Conservation (phyloP, 2,113 vertebrate species). For the Pavo muticus region DNA sequence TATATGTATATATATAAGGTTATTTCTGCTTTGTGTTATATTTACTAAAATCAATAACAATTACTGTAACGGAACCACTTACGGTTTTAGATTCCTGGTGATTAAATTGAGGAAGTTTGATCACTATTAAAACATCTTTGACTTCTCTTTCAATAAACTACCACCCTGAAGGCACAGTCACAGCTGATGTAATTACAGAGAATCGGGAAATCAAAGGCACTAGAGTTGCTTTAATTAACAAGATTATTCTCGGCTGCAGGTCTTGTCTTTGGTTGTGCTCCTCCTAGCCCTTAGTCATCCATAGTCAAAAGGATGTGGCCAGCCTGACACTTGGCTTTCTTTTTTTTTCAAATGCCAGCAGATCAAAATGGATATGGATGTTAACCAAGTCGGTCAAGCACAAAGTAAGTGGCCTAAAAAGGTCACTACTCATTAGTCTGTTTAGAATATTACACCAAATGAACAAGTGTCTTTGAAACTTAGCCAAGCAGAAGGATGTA, state of each 20-base stretch:
- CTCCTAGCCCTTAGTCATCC: background rate
- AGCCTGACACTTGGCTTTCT: background rate
- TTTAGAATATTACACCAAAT: background rate
- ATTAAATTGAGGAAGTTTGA: background rate
- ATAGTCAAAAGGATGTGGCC: background rate
- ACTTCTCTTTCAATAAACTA: background rate
- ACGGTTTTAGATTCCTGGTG: background rate
- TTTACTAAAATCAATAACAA: background rate
- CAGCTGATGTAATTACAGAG: background rate
- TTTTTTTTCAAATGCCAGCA: background rate
- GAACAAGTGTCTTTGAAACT: background rate
- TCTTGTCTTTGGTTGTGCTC: background rate
- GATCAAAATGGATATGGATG: background rate
- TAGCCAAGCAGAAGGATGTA: background rate
- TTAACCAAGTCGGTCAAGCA: background rate
- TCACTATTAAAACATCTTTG: background rate
- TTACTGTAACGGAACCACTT: background rate
- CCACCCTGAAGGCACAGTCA: background rate
- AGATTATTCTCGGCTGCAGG: constrained; percentile 3
- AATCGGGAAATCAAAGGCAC: background rate
- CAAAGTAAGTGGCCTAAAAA: background rate
- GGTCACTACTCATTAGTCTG: background rate
- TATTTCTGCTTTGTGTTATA: background rate
- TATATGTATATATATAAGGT: background rate
- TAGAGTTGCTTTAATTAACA: constrained; percentile 32